A percentile compares a stretch with the other conserved stretches of the same genome.
Evolutionary conservation across 2,797 vertebrate species (phyloP).

Genomic region (Thripadectes ignobilis): DNA sequence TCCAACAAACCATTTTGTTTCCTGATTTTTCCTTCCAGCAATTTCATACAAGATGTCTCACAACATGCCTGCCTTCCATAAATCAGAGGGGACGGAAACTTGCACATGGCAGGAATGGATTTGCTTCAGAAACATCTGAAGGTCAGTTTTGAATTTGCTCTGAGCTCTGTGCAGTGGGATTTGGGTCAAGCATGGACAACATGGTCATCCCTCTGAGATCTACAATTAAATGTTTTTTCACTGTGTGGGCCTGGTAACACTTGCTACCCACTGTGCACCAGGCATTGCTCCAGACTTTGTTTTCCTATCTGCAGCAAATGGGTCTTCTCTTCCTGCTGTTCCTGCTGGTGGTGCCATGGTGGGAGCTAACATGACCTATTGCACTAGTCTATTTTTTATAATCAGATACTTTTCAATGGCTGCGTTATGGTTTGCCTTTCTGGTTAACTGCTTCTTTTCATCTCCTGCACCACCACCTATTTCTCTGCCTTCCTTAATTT

Average conservation of each 20-base stretch:
- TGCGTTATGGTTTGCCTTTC: not conserved
- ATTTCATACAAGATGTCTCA: not conserved
- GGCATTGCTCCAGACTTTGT: not conserved
- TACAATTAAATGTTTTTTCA: not conserved
- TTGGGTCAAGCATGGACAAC: not conserved
- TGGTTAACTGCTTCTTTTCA: not conserved
- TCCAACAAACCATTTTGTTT: not conserved
- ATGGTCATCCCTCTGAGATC: not conserved
- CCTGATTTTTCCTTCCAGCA: not conserved
- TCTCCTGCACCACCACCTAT: not conserved
- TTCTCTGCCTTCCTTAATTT: not conserved
- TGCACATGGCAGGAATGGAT: not conserved
- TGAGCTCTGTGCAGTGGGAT: not conserved
- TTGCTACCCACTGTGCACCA: accelerated
- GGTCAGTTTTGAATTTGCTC: not conserved
- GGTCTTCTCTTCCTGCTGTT: not conserved
- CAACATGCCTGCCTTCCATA: not conserved
- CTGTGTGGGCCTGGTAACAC: not conserved
- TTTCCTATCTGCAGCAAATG: not conserved
- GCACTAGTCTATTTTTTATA: not conserved
- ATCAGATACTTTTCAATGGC: not conserved
- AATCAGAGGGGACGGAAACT: not conserved
- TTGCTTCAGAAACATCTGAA: not conserved
- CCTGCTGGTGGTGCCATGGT: not conserved
- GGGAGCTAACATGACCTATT: not conserved